These are phyloP conservation scores for Helicoverpa zea DNA, from an alignment of 1,140 invertebrate species.

Conservation along the genomic window DNA sequence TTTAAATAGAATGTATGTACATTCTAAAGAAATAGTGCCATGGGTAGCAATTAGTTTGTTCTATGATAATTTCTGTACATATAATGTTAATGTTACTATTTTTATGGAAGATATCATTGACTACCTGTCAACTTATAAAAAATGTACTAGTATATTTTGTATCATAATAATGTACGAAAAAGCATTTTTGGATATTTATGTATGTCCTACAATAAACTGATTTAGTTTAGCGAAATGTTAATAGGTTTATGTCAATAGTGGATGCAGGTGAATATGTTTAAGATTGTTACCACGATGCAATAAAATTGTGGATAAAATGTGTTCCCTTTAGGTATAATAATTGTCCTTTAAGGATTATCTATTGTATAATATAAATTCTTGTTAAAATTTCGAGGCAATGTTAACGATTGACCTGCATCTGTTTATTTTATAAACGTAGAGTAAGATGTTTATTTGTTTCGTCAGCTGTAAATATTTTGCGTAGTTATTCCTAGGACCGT, in stretches of 20 bases:
- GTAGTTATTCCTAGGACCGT: constrained; percentile 73
- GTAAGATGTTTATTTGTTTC: constrained; percentile 74
- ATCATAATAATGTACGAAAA: constrained; percentile 74
- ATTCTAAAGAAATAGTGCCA: constrained; percentile 83
- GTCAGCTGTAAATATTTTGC: constrained; percentile 83
- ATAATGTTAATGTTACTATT: constrained; percentile 67
- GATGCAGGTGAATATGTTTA: constrained; percentile 80
- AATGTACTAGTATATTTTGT: constrained; percentile 76
- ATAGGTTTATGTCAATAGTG: constrained; percentile 54
- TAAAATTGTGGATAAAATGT: constrained; percentile 67
- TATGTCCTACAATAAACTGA: constrained; percentile 59
- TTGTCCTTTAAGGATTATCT: constrained; percentile 66
- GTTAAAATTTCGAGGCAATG: constrained; percentile 63
- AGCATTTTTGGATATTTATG: constrained; percentile 69
- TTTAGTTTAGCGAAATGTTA: constrained; percentile 68
- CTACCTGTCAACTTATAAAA: constrained; percentile 61
- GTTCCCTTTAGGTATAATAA: constrained; percentile 67
- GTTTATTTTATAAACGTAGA: constrained; percentile 68
- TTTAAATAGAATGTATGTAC: constrained; percentile 64
- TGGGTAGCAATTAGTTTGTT: constrained; percentile 68
- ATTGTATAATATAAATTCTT: constrained; percentile 62
- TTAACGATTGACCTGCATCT: constrained; percentile 82
- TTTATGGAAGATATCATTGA: constrained; percentile 77
- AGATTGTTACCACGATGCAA: constrained; percentile 68
- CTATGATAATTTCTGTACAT: constrained; percentile 79